These are phyloP conservation scores for Prunella fulvescens DNA, from an alignment of 2,113 vertebrate species.

Conservation along the genomic window DNA sequence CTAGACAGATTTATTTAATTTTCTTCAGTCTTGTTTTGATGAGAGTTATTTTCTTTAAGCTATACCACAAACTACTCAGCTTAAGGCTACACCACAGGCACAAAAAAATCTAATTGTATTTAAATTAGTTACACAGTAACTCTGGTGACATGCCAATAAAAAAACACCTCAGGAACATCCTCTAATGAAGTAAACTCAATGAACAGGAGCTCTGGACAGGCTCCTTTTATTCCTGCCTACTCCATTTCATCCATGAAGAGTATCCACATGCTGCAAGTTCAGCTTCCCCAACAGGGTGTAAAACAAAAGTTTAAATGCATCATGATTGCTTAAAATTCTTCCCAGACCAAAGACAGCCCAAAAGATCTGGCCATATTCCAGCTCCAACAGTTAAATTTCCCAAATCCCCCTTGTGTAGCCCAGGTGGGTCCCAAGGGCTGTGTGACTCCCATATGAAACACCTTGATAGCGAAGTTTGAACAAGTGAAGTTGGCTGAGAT, in stretches of 20 bases:
- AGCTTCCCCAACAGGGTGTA: rapidly evolving
- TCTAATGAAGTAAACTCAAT: not conserved
- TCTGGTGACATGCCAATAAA: not conserved
- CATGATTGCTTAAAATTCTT: not conserved
- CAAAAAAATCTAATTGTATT: not conserved
- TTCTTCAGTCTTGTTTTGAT: not conserved
- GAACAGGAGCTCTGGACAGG: not conserved
- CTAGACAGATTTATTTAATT: not conserved
- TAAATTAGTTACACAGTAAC: not conserved
- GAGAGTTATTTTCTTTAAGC: not conserved
- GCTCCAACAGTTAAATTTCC: not conserved
- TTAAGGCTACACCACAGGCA: not conserved
- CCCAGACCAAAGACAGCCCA: not conserved
- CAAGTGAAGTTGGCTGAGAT: not conserved
- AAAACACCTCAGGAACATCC: not conserved
- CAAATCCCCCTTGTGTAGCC: rapidly evolving
- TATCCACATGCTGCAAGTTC: not conserved
- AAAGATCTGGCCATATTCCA: not conserved
- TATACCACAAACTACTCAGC: not conserved
- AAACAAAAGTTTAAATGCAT: not conserved
- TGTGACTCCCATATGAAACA: not conserved
- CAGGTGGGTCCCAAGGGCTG: not conserved
- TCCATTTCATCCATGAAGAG: not conserved
- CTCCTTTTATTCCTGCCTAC: not conserved
- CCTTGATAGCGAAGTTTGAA: not conserved